phyloP scores from a whole-genome alignment of 2,888 invertebrate species.

The Hypselothyrea guttata region DNA sequence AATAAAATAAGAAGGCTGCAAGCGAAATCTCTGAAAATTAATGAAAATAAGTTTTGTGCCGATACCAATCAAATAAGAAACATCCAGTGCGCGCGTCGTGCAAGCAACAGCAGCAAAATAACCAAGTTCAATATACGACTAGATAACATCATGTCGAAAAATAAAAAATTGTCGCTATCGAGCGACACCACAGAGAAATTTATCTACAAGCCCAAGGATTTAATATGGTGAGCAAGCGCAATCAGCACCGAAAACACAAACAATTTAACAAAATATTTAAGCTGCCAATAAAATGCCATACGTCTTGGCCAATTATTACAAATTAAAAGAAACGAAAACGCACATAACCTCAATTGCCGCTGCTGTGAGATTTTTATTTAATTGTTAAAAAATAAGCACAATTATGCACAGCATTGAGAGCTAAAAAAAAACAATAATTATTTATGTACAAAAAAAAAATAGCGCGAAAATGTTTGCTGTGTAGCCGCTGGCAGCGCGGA shows the following conservation, averaged over 20 bases:
- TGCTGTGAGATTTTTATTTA: conserved; percentile 32
- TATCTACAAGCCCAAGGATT: conserved; percentile 80
- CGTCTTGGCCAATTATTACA: conserved; percentile 10
- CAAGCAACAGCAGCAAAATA: conserved; percentile 74
- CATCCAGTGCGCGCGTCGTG: conserved; percentile 38
- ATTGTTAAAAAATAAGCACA: conserved; percentile 27
- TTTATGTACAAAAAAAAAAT: background rate
- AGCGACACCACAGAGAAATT: conserved; percentile 74
- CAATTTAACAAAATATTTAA: background rate
- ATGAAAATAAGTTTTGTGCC: conserved; percentile 42
- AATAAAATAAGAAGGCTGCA: conserved; percentile 53
- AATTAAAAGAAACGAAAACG: conserved; percentile 16
- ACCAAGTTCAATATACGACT: conserved; percentile 79
- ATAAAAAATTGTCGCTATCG: conserved; percentile 79
- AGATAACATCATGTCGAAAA: conserved; percentile 80
- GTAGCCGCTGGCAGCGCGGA: conserved; percentile 1
- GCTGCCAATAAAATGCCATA: conserved; percentile 9
- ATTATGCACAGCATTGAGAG: conserved; percentile 20
- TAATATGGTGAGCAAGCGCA: conserved; percentile 77
- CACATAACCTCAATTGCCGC: conserved; percentile 64
- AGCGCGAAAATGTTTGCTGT: background rate
- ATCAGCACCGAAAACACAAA: background rate
- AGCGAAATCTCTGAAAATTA: conserved; percentile 48
- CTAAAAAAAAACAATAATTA: conserved; percentile 19
- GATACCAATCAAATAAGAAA: conserved; percentile 18